Evolutionary conservation across 2,797 vertebrate genomes (phyloP).

Genomic region (Enteromius afrohamiltoni): DNA sequence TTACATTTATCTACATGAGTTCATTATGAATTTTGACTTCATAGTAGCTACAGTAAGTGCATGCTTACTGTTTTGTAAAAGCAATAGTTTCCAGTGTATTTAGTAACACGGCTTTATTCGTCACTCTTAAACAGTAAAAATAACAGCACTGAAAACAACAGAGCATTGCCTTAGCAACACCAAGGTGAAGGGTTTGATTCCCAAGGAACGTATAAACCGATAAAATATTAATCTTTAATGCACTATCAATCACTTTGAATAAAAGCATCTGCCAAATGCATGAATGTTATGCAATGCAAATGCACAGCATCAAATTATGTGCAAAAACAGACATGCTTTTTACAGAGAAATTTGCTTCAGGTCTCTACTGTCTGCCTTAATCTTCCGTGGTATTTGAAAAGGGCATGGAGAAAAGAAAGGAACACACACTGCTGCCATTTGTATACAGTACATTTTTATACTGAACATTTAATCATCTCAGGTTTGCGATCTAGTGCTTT

Average conservation of each 20-base stretch:
- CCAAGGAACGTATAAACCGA: background rate
- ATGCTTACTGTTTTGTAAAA: background rate
- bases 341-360: conserved; percentile 8
- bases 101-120: background rate
- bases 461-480: conserved; percentile 22
- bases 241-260: conserved; percentile 17
- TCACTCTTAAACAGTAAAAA: background rate
- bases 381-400: conserved; percentile 77
- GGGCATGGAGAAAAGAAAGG: conserved; percentile 67
- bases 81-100: background rate
- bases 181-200: conserved; percentile 5
- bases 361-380: conserved; percentile 50
- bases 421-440: conserved; percentile 70
- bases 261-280: background rate
- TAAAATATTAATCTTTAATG: background rate
- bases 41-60: background rate
- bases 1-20: background rate
- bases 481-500: background rate
- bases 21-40: background rate
- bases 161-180: background rate
- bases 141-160: background rate
- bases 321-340: conserved; percentile 14
- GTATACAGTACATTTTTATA: conserved; percentile 64
- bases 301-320: background rate
- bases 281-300: background rate